Evolutionary conservation across 2,888 invertebrate species (phyloP).

Genomic region (Orchesellides sinensis): DNA sequence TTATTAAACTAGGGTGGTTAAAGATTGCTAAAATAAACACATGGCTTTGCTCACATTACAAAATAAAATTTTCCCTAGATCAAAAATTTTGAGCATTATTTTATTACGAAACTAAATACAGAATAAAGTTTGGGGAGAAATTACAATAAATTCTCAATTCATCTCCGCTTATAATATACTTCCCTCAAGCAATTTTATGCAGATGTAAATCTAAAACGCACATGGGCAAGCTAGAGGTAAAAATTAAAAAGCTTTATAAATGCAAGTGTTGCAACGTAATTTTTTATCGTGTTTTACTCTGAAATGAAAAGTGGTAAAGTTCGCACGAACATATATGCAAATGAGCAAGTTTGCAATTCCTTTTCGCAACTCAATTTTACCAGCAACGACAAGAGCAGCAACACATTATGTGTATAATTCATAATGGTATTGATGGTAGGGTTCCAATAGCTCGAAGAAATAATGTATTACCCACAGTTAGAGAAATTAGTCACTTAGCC

Average conservation of each 20-base stretch:
- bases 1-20: no score
- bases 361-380: constrained; percentile 64
- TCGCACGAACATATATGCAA: constrained; percentile 49
- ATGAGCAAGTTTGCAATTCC: constrained; percentile 59
- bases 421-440: constrained; percentile 28
- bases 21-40: no score
- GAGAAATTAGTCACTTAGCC: background rate
- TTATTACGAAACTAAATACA: no score
- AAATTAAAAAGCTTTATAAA: background rate
- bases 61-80: no score
- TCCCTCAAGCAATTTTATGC: background rate
- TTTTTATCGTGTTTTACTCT: background rate
- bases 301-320: background rate
- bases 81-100: no score
- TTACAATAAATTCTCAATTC: no score
- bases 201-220: no score
- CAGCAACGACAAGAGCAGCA: constrained; percentile 51
- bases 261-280: background rate
- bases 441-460: constrained; percentile 2
- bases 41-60: no score
- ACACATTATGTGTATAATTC: constrained; percentile 46
- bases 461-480: background rate
- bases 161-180: background rate
- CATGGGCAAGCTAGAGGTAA: background rate
- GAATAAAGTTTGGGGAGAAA: no score